These are phyloP conservation scores for Cyrtonyx montezumae DNA, from an alignment of 2,113 vertebrate species.

Conservation along the genomic window DNA sequence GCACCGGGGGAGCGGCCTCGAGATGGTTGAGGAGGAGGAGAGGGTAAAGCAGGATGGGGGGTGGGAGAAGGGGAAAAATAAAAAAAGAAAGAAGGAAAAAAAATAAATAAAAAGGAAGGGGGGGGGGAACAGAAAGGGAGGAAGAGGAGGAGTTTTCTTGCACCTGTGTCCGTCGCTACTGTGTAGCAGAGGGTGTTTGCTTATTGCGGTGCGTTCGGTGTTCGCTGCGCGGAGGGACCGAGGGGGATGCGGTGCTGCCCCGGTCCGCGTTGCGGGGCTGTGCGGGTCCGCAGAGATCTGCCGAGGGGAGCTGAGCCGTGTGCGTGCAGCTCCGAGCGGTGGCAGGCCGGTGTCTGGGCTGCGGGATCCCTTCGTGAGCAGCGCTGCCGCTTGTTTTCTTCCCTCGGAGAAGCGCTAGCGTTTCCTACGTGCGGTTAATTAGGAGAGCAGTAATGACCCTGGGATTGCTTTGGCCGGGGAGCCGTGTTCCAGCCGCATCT, in stretches of 20 bases:
- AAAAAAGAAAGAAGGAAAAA: too few relatives aligned
- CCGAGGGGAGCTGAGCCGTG: too few relatives aligned
- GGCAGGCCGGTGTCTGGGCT: too few relatives aligned
- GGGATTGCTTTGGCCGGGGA: not conserved
- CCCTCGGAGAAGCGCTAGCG: accelerated
- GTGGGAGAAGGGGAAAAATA: too few relatives aligned
- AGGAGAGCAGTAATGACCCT: accelerated
- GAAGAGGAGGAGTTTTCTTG: constrained; percentile 16
- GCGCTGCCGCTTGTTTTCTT: accelerated
- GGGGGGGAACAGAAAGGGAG: not conserved
- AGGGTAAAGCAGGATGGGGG: too few relatives aligned
- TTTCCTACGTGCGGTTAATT: not conserved
- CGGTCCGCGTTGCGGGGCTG: too few relatives aligned
- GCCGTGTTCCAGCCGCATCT: not conserved
- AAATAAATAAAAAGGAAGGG: not conserved
- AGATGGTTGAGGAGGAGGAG: not conserved
- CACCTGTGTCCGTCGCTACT: not conserved
- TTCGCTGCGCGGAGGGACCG: not conserved
- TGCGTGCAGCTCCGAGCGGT: too few relatives aligned
- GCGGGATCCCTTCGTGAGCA: accelerated
- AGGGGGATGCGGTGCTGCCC: not conserved
- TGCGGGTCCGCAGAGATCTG: too few relatives aligned
- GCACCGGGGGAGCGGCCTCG: not conserved
- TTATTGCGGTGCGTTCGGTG: accelerated
- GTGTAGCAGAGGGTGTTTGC: accelerated